Evolutionary conservation across 2,888 invertebrate species (phyloP).

Genomic region (Linnaemya tessellans): DNA sequence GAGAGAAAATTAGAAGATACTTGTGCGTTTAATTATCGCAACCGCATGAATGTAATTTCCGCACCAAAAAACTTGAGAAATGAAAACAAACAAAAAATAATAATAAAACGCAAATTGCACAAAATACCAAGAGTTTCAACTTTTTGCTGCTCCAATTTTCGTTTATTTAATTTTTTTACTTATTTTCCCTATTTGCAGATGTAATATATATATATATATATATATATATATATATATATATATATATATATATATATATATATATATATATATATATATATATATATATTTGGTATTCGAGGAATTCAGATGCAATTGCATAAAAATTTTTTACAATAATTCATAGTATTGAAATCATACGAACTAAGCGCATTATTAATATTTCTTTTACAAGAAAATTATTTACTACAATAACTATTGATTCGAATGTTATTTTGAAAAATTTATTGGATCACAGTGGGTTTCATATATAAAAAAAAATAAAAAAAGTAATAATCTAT

Average conservation of each 20-base stretch:
- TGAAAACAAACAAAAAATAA: slow-evolving; percentile 33
- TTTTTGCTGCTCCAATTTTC: not conserved
- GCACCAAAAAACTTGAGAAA: slow-evolving; percentile 61
- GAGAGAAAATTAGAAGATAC: slow-evolving; percentile 74
- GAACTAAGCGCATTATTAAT: not conserved
- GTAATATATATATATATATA: no score
- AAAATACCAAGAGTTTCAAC: slow-evolving; percentile 40
- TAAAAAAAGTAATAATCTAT: no score
- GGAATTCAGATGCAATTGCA: not conserved
- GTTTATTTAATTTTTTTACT: not conserved
- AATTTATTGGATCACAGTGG: not conserved
- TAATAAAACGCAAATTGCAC: slow-evolving; percentile 39
- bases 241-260: no score
- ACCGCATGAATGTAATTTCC: slow-evolving; percentile 79
- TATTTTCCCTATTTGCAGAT: slow-evolving; percentile 7
- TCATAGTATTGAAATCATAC: not conserved
- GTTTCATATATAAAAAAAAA: no score
- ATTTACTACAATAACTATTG: no score
- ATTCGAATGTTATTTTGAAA: not conserved
- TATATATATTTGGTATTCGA: not conserved
- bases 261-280: no score
- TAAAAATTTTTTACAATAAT: not conserved
- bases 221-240: no score
- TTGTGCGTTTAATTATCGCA: slow-evolving; percentile 80
- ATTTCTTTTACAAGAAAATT: not conserved